Evolutionary conservation across 2,797 vertebrate genomes (phyloP), one percentile per base, ranked within the genome.

Genomic region (Gymnoscopelus braueri): DNA sequence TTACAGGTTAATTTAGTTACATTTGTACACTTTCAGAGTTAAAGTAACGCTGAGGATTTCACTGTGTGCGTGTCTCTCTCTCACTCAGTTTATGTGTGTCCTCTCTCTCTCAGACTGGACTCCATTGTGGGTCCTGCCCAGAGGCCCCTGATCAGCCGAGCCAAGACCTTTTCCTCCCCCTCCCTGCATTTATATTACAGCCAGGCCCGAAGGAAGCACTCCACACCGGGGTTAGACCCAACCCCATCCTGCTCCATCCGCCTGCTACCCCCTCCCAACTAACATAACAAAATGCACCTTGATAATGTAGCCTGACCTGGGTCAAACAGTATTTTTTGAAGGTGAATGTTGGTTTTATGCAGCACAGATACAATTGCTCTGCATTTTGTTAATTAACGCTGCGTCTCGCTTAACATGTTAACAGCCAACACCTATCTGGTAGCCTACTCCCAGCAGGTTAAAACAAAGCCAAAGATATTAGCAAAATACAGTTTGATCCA

Each of bases 161-260:
- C 48, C 89, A 93, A 90, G 89, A 89, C 70, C 80, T 82, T 91
- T 82, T 91, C 91, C 51, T 89, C 93, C 80, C 89, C 92, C 50
- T 90, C 90, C 48, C 81, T 93, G 81, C 88, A 87, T 77, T 92
- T 89, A 70, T 91, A 90, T 92, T 92, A 90, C 88, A 91, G 84
- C 84, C 91, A 92, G 54, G 72, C 79, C 67, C 75, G 84, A 75
- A 92, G 81, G 88, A 93, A 90, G 15, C 77, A 69, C 67, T 82
- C 89, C 12, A 49, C 77, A 57, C 62, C 76, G 59, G 91, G 92
- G 91, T 93, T 82, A 82, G 78, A 87, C 88, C 50, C 6, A 57
- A 2, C 81, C 80, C 82, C 52, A 19, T 50, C 62, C 71, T 54
- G 23, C 54, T 54, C 47, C 60, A 60, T 75, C 19, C 14, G 29